Base-by-base conservation (phyloP, 2,888 invertebrate genomes). In the Tanytarsus gracilentus region DNA sequence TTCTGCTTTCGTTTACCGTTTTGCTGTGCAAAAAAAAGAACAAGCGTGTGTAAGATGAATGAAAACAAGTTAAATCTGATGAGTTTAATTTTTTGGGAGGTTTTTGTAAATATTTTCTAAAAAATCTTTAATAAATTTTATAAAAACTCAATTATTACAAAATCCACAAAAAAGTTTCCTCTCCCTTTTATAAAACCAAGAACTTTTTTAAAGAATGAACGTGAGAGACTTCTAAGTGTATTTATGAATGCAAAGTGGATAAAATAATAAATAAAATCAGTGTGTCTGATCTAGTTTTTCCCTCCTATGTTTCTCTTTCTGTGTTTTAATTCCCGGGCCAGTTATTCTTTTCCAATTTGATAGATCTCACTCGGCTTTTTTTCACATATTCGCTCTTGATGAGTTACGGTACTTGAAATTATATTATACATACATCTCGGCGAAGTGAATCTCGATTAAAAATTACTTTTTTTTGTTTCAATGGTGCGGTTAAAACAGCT, bases 371-470 rank as follows among this genome's bases (percentile, higher is more conserved):
- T 36, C 36, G 16, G n/a, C 36, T 44, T 44, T n/a, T 44, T 44
- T 33, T n/a, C 11, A 33, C 14, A 11, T 33, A 33, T 18, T n/a
- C 9, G 7, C 23, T 44, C 44, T 44, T 44, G 44, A 44, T 44
- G 44, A 44, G 44, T 44, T 44, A 44, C 44, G 44, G 44, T 44
- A 44, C 16, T 23, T 44, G 44, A 44, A 44, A 44, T n/a, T n/a
- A n/a, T 9, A 33, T 2, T 36, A 16, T 36, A 36, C 16, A 1
- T 36, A 16, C 16, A 16, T 36, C n/a, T 36, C 36, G n/a, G n/a
- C n/a, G n/a, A n/a, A n/a, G n/a, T n/a, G n/a, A n/a, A n/a, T n/a
- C n/a, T n/a, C n/a, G n/a, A n/a, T n/a, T n/a, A n/a, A n/a, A n/a
- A n/a, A n/a, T n/a, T n/a, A n/a, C n/a, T n/a, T n/a, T n/a, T n/a